Evolutionary conservation across 2,888 invertebrate genomes (phyloP), one percentile per base, ranked within the genome.

Genomic region (Orthonychiurus folsomi): DNA sequence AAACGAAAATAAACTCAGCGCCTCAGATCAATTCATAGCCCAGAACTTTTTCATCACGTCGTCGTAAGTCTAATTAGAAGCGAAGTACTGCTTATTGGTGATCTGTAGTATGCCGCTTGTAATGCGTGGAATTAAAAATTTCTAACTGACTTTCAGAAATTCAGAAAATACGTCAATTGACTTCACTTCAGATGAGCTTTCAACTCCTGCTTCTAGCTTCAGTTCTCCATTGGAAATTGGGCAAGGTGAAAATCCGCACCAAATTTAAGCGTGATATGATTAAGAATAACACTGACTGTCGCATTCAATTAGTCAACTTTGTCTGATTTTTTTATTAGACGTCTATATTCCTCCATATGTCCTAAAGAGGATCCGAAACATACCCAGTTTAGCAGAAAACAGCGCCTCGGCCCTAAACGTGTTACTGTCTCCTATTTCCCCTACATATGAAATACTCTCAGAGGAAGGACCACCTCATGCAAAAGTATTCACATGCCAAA

Each of bases 391-490:
- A 47, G 69, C 67, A 28, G 69, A 71, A 37, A 70, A 71, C 25
- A 25, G 66, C 12, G 57, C 60, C 12, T 53, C 65, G 23, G 71
- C 65, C 23, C 63, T 73, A 0, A 66, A 70, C 56, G 66, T 63
- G 0, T 56, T 68, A 12, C 27, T 70, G 15, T 50, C 47, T 18
- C 66, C 68, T 12, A 54, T 47, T 12, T 26, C 48, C 1, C 18
- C 64, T 20, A 61, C 62, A 9, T 72, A 62, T 56, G 64, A 67
- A 24, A 55, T 59, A 25, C 24, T 73, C 5, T 62, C 64, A 1
- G 70, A 67, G 26, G 66, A 66, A 25, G 73, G 72, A 1, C 69
- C 66, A n/a, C 65, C 72, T 9, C 73, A 73, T 53, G 63, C 65
- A 3, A 70, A 65, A 62, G 55, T 55, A 12, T 73, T 71, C 55